Conservation (phyloP, 2,797 vertebrate species). For the Notamacropus eugenii region DNA sequence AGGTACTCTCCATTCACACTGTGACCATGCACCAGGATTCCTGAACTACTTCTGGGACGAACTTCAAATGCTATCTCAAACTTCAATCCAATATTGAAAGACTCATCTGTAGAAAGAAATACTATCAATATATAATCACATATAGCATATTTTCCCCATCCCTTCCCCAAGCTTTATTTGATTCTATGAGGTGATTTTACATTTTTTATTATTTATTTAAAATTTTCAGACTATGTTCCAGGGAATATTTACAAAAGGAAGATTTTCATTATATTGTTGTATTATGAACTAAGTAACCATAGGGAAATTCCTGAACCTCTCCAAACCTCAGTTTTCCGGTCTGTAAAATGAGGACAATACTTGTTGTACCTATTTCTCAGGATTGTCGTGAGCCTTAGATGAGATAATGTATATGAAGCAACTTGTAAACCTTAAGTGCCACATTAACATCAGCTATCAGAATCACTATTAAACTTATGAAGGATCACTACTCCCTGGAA, state of each 20-base stretch:
- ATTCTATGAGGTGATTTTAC: neutral
- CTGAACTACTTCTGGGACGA: conserved; percentile 92
- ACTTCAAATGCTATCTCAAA: conserved; percentile 95
- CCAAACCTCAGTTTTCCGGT: neutral
- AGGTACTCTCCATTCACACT: conserved; percentile 88
- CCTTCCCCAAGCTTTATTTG: neutral
- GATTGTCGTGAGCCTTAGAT: neutral
- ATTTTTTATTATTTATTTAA: neutral
- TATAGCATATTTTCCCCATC: neutral
- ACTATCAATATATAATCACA: neutral
- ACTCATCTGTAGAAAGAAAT: conserved; percentile 88
- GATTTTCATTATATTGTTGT: neutral
- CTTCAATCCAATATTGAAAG: conserved; percentile 90
- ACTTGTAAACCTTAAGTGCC: neutral
- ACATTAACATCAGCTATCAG: neutral
- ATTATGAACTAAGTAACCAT: neutral
- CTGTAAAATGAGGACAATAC: neutral
- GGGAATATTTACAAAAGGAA: neutral
- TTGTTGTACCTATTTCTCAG: neutral
- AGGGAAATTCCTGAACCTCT: neutral
- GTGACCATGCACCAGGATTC: conserved; percentile 91
- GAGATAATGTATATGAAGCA: neutral
- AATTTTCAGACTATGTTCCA: neutral
- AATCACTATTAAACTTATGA: neutral
- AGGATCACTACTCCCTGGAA: neutral